Evolutionary conservation across 1,140 invertebrate species (phyloP), one percentile per base, ranked within the genome.

Genomic region (Bombus affinis): DNA sequence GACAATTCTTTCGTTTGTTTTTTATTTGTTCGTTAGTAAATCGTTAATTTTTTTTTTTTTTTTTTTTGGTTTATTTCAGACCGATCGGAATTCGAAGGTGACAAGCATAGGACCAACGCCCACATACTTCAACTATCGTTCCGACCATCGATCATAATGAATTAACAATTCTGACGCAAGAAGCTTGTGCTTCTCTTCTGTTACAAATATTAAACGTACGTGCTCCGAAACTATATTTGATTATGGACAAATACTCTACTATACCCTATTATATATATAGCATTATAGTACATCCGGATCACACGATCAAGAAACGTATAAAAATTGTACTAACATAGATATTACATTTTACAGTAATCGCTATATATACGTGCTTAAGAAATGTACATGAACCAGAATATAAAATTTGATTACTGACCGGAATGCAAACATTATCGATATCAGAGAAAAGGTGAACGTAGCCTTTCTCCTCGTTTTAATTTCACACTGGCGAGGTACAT

Each of bases 91-190:
- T 89, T 90, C 73, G 89, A 90, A 89, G 88, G 89, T 81, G 70
- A 90, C 89, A 79, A 75, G 82, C 62, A 68, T 73, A 73, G 88
- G 79, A 89, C 89, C 89, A 90, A 90, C 88, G 89, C 89, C 89
- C 89, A 90, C 88, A 87, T 89, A 87, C 70, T 89, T 87, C 74
- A 47, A 90, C 70, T 89, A 87, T 89, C 85, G 62, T 85, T 79
- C 80, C 73, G 57, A 74, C 59, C 80, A 90, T 89, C 74, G 82
- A 89, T 87, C 88, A 90, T 87, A 90, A 87, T 78, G 47, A 79
- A 72, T 81, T 86, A 90, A 85, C 86, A 75, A 90, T 80, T 78
- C 70, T 90, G 88, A 89, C 81, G 89, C 78, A 87, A 70, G 22
- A 65, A 39, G 68, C 25, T 42, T 71, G 57, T 75, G 22, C 42